Evolutionary conservation across 2,888 invertebrate genomes (phyloP), one percentile per base, ranked within the genome.

Genomic region (Clusia tigrina): DNA sequence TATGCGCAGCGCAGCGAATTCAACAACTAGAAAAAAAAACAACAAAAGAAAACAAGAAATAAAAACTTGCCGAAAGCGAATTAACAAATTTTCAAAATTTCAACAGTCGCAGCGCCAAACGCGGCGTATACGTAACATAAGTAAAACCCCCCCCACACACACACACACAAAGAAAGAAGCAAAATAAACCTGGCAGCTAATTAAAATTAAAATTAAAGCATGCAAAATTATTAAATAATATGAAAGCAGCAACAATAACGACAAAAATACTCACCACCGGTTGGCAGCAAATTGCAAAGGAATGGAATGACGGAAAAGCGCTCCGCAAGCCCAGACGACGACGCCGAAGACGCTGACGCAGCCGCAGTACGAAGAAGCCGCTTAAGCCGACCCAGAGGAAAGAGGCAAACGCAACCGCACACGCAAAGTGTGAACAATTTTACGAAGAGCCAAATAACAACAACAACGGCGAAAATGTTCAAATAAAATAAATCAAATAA

Each of bases 351-450:
- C 6, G 12, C 32, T 32, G 32, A 32, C 32, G 32, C n/a, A 6
- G 42, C 9, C n/a, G 42, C 9, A 15, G n/a, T 42, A 17, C 42
- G 42, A n/a, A n/a, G n/a, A 42, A 17, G 42, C 42, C 10, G 42
- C 32, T 32, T n/a, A n/a, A n/a, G n/a, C n/a, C n/a, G 32, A 12
- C 6, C 32, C 32, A 32, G 32, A 6, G 6, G 32, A 32, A 12
- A 12, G 12, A 32, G 32, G 6, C 12, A 32, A 32, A 32, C 6
- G 42, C 6, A 42, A 32, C 3, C 42, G 9, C 42, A 17, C 42
- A 42, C n/a, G 42, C 42, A 42, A 42, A 42, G 42, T 42, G 42
- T 42, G 9, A 42, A n/a, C n/a, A n/a, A 42, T 42, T n/a, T 32
- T n/a, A 42, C n/a, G 42, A 6, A 42, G 42, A 42, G n/a, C 6